Percentiles rank a stretch among this genome's conserved stretches.
Conservation (phyloP, 2,888 invertebrate species). For the Trichogramma dendrolimi region DNA sequence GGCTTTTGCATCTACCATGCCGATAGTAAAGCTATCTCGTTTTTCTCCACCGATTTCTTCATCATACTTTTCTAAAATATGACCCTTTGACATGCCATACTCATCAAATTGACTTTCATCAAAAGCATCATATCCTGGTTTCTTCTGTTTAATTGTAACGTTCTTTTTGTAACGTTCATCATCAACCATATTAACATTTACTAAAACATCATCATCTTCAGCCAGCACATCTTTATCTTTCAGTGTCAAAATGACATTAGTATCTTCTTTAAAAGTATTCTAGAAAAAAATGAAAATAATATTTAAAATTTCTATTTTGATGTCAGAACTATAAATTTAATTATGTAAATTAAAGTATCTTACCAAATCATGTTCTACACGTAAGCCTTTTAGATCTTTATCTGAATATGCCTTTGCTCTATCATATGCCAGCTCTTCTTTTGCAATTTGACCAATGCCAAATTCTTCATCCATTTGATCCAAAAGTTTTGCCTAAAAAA, state of each 20-base stretch:
- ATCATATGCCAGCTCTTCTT: slow-evolving; percentile 65
- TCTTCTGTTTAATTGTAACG: slow-evolving; percentile 77
- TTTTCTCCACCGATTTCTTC: slow-evolving; percentile 81
- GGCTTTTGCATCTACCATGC: slow-evolving; percentile 60
- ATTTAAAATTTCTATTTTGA: no score
- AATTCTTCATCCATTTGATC: slow-evolving; percentile 95
- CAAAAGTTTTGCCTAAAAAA: slow-evolving; percentile 76
- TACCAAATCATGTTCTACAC: slow-evolving; percentile 77
- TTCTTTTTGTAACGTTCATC: slow-evolving; percentile 78
- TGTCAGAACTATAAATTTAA: no score
- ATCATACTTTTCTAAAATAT: slow-evolving; percentile 87
- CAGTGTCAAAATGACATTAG: slow-evolving; percentile 82
- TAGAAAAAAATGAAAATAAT: slow-evolving; percentile 37
- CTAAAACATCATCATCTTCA: slow-evolving; percentile 78
- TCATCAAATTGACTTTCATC: slow-evolving; percentile 76
- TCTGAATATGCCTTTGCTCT: slow-evolving; percentile 64
- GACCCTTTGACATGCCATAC: slow-evolving; percentile 61
- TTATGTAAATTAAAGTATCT: slow-evolving; percentile 28
- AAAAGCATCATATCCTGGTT: slow-evolving; percentile 80
- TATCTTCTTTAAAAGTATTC: slow-evolving; percentile 69
- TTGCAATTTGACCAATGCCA: slow-evolving; percentile 81
- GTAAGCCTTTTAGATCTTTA: slow-evolving; percentile 73
- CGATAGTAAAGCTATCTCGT: slow-evolving; percentile 71
- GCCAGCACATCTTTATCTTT: slow-evolving; percentile 89
- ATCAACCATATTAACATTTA: slow-evolving; percentile 87